These are phyloP conservation scores for Prosopocoilus inquinatus DNA, from an alignment of 2,888 invertebrate species.

Conservation along the genomic window DNA sequence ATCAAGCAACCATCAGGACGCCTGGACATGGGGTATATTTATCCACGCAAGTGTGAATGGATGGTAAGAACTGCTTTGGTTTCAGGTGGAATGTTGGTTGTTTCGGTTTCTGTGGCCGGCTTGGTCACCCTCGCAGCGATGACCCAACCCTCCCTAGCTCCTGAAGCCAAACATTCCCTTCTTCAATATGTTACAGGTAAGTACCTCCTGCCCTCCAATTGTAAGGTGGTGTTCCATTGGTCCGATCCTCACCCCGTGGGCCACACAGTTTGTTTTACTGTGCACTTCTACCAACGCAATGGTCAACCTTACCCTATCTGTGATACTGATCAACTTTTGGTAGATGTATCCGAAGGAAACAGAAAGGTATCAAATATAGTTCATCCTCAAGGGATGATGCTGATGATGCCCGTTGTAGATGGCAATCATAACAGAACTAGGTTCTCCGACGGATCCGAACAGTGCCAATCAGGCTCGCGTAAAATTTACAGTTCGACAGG, in stretches of 20 bases:
- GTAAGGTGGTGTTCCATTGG: constrained; percentile 80
- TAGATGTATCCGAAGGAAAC: constrained; percentile 83
- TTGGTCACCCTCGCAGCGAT: constrained; percentile 86
- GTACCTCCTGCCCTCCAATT: constrained; percentile 84
- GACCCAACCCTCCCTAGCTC: constrained; percentile 85
- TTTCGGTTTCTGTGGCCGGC: constrained; percentile 85
- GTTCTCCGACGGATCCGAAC: constrained; percentile 81
- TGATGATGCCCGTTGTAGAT: constrained; percentile 53
- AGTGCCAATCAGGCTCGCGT: constrained; percentile 84
- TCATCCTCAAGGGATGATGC: background rate
- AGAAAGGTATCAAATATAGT: constrained; percentile 58
- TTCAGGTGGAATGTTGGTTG: constrained; percentile 83
- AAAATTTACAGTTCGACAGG: constrained; percentile 88
- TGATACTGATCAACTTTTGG: constrained; percentile 85
- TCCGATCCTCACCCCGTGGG: constrained; percentile 86
- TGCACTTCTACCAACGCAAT: constrained; percentile 88
- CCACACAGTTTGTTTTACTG: constrained; percentile 87
- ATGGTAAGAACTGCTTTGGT: constrained; percentile 4
- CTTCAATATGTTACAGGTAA: constrained; percentile 91
- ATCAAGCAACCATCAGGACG: constrained; percentile 82
- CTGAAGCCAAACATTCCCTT: constrained; percentile 86
- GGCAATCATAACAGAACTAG: constrained; percentile 82
- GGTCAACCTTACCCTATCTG: constrained; percentile 93
- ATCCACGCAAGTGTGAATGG: background rate
- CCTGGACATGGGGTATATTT: constrained; percentile 79